These are phyloP conservation scores for Gonatopus flavifemur DNA, from an alignment of 1,140 invertebrate genomes.

Conservation along the genomic window DNA sequence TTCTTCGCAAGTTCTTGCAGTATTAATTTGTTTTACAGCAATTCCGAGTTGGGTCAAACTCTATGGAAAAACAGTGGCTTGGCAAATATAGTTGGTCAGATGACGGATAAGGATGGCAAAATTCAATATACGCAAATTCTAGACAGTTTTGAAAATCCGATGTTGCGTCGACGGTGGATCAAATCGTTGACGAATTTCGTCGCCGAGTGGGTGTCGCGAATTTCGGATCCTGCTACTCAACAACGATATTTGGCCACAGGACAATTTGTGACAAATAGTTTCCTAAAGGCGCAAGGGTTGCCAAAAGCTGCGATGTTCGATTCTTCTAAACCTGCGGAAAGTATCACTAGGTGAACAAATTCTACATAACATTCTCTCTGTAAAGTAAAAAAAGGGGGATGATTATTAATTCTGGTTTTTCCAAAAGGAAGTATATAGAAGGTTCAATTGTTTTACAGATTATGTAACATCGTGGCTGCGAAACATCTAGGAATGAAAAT, in stretches of 20 bases:
- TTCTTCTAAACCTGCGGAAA: conserved; percentile 67
- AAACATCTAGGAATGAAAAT: conserved; percentile 72
- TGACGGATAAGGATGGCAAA: conserved; percentile 66
- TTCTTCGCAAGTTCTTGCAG: too few relatives aligned
- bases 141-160: conserved; percentile 75
- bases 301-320: conserved; percentile 73
- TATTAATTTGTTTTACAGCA: too few relatives aligned
- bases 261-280: conserved; percentile 73
- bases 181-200: conserved; percentile 72
- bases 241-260: conserved; percentile 70
- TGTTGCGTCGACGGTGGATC: conserved; percentile 76
- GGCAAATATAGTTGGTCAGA: conserved; percentile 63
- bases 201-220: conserved; percentile 71
- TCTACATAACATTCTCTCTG: not conserved
- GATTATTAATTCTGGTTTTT: not conserved
- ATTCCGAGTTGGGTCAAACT: conserved; percentile 73
- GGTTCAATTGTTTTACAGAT: conserved; percentile 31
- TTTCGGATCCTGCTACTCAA: conserved; percentile 75
- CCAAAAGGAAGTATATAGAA: not conserved
- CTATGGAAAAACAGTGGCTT: conserved; percentile 73
- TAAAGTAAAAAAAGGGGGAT: not conserved
- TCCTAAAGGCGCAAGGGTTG: conserved; percentile 73
- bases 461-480: conserved; percentile 69
- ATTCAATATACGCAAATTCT: conserved; percentile 72
- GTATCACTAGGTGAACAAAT: conserved; percentile 56